phyloP scores from a whole-genome alignment of 2,797 vertebrate species.

The Percopsis omiscomaycus region DNA sequence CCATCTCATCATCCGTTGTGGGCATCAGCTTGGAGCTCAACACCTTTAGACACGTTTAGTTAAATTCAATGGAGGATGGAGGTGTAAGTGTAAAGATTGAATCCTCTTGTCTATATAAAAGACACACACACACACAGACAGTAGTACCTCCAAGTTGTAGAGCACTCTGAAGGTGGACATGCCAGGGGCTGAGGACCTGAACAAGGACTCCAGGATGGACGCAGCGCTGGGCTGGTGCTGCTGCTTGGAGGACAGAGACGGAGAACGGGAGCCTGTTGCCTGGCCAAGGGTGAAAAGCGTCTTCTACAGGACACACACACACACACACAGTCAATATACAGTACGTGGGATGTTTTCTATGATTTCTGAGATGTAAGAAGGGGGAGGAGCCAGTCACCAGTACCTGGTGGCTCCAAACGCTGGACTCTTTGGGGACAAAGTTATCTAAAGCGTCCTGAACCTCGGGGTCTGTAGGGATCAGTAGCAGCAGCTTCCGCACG shows the following conservation, averaged over 20 bases:
- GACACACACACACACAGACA: no score
- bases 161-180: conserved; percentile 99
- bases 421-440: conserved; percentile 86
- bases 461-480: conserved; percentile 97
- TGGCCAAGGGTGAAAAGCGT: conserved; percentile 89
- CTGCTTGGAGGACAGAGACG: conserved; percentile 92
- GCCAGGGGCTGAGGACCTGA: conserved; percentile 94
- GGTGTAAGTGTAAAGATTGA: not conserved
- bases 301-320: conserved; percentile 77
- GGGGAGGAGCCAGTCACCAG: not conserved
- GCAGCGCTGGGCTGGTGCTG: conserved; percentile 97
- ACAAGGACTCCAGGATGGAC: conserved; percentile 94
- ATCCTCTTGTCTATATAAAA: not conserved
- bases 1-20: conserved; percentile 98
- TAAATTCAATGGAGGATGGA: conserved; percentile 5
- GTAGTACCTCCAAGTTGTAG: conserved; percentile 92
- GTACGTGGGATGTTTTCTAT: not conserved
- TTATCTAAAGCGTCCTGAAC: conserved; percentile 97
- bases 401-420: conserved; percentile 84
- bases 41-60: conserved; percentile 74
- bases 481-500: conserved; percentile 91
- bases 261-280: conserved; percentile 90
- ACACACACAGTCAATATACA: not conserved
- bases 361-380: no score
- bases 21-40: conserved; percentile 99